phyloP scores from a whole-genome alignment of 2,797 vertebrate genomes.

The Euthynnus affinis region DNA sequence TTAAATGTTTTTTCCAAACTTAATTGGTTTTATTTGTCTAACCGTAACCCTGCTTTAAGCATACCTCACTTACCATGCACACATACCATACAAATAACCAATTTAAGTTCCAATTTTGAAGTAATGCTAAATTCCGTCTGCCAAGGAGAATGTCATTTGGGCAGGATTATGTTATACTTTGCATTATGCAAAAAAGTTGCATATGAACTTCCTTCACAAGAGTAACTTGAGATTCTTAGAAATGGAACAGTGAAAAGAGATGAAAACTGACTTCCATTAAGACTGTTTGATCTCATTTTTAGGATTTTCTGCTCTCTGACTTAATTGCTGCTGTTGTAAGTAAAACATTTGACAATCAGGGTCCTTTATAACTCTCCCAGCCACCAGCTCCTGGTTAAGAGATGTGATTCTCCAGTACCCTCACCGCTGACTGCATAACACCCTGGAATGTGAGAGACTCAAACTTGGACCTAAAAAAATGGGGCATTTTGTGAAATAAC shows the following conservation, averaged over 20 bases:
- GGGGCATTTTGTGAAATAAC: too few species aligned
- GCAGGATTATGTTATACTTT: not conserved
- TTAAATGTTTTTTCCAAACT: too few species aligned
- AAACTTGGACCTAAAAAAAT: too few species aligned
- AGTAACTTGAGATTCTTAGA: not conserved
- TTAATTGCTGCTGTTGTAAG: conserved; percentile 9
- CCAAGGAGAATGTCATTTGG: not conserved
- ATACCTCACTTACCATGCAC: not conserved
- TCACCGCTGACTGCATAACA: too few species aligned
- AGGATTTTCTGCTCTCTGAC: not conserved
- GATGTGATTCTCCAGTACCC: not conserved
- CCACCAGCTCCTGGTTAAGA: not conserved
- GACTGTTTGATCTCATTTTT: not conserved
- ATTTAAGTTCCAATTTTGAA: not conserved
- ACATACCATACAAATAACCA: not conserved
- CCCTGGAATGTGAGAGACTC: too few species aligned
- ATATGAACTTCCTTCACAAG: not conserved
- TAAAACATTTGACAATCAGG: not conserved
- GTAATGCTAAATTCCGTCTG: not conserved
- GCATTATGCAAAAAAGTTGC: too few species aligned
- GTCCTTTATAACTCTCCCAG: not conserved
- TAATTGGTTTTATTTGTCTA: not conserved
- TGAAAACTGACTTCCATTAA: not conserved
- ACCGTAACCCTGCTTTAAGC: not conserved
- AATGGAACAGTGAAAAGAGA: not conserved